phyloP scores from a whole-genome alignment of 2,888 invertebrate species.

The Hydraecia micacea region DNA sequence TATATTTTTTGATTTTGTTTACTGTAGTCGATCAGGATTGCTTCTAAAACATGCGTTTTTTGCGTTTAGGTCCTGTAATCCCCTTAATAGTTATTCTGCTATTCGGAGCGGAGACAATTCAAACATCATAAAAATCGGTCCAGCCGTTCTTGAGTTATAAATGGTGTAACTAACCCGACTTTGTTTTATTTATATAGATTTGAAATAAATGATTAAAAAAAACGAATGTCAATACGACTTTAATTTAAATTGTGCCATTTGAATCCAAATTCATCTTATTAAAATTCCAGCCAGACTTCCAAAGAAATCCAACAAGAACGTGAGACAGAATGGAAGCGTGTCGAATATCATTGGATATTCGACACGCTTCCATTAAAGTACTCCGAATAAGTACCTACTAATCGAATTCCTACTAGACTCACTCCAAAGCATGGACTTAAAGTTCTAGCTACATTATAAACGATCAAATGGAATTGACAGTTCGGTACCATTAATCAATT shows the following conservation, averaged over 20 bases:
- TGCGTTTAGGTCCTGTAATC: too few species aligned
- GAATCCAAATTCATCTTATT: background rate
- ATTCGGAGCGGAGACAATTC: too few species aligned
- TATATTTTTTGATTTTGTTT: too few species aligned
- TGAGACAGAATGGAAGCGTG: too few species aligned
- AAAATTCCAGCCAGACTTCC: background rate
- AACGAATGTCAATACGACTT: background rate
- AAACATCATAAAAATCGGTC: too few species aligned
- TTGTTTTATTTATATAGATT: too few species aligned
- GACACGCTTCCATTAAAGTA: slow-evolving; percentile 19
- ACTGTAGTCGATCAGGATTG: too few species aligned
- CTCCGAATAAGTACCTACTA: slow-evolving; percentile 12
- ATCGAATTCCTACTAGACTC: slow-evolving; percentile 31
- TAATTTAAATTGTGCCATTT: background rate
- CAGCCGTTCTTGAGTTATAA: too few species aligned
- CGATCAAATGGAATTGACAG: slow-evolving; percentile 34
- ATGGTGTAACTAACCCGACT: too few species aligned
- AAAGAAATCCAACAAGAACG: slow-evolving; percentile 5
- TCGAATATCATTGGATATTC: slow-evolving; percentile 17
- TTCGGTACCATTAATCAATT: slow-evolving; percentile 42
- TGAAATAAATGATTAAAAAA: background rate
- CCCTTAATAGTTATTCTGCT: too few species aligned
- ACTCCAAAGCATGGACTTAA: too few species aligned
- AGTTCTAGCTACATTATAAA: slow-evolving; percentile 14
- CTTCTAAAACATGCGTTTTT: too few species aligned